phyloP scores from a whole-genome alignment of 2,888 invertebrate species.

The Diaperis boleti region DNA sequence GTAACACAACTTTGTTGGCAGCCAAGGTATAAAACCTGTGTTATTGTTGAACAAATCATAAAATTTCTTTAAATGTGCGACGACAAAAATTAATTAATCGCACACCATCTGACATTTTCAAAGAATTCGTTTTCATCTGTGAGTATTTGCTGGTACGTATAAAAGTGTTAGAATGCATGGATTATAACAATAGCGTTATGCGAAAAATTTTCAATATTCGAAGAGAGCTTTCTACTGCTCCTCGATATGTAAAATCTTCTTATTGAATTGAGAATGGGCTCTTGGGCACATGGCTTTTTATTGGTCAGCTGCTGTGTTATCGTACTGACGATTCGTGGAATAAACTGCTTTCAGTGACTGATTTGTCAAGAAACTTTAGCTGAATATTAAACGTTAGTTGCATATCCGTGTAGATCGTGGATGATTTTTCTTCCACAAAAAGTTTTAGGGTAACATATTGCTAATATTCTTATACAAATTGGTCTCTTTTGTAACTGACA shows the following conservation, averaged over 20 bases:
- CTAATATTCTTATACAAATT: conserved; percentile 14
- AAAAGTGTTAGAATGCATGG: too few relatives aligned
- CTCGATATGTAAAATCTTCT: conserved; percentile 1
- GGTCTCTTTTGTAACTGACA: background rate
- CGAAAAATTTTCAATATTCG: background rate
- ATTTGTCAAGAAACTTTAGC: too few relatives aligned
- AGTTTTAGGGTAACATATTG: conserved; percentile 14
- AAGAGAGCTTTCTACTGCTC: background rate
- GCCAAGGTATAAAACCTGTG: background rate
- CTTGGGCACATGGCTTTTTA: background rate
- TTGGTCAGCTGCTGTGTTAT: background rate
- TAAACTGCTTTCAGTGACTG: too few relatives aligned
- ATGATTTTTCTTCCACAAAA: background rate
- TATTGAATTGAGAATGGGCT: background rate
- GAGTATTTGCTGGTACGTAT: too few relatives aligned
- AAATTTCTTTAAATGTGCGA: too few relatives aligned
- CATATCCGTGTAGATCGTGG: too few relatives aligned
- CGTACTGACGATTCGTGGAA: too few relatives aligned
- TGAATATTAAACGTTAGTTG: too few relatives aligned
- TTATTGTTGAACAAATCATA: background rate
- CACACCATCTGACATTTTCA: too few relatives aligned
- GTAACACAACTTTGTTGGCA: too few relatives aligned
- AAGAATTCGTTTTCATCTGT: too few relatives aligned
- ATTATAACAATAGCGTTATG: background rate
- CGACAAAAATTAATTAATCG: too few relatives aligned